Evolutionary conservation across 2,113 vertebrate genomes (phyloP).

Genomic region (Carassius auratus): DNA sequence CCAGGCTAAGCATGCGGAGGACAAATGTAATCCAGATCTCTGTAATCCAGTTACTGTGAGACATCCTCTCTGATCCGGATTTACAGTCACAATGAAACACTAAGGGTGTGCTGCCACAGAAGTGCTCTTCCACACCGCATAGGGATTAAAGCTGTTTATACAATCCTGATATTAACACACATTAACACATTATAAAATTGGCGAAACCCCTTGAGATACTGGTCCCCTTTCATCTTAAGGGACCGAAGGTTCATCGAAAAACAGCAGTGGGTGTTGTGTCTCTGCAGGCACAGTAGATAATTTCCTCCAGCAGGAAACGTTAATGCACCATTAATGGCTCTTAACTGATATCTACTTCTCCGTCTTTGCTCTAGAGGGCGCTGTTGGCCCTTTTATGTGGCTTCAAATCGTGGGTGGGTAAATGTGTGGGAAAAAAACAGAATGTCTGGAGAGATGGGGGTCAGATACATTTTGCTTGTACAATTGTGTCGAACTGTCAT

Average conservation of each 20-base stretch:
- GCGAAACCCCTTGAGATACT: not conserved
- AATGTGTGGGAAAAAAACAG: not conserved
- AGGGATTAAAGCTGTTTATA: slow-evolving; percentile 1
- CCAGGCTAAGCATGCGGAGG: slow-evolving; percentile 37
- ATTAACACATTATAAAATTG: slow-evolving; percentile 18
- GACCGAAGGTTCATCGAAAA: not conserved
- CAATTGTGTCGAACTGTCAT: slow-evolving; percentile 30
- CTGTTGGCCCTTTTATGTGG: slow-evolving; percentile 12
- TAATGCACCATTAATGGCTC: not conserved
- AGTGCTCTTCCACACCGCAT: slow-evolving; percentile 11
- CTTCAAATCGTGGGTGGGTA: not conserved
- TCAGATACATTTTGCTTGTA: slow-evolving; percentile 45
- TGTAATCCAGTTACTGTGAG: slow-evolving; percentile 41
- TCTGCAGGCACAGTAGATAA: not conserved
- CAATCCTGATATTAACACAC: slow-evolving; percentile 29
- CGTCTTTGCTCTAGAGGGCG: slow-evolving; percentile 36
- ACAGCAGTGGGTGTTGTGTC: not conserved
- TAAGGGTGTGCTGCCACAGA: slow-evolving; percentile 18
- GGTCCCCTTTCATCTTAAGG: not conserved
- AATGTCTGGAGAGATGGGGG: slow-evolving; percentile 34
- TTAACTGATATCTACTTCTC: too few species aligned
- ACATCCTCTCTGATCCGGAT: slow-evolving; percentile 42
- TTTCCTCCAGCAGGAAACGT: slow-evolving; percentile 41
- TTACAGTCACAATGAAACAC: slow-evolving; percentile 43
- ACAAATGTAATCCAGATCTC: slow-evolving; percentile 47